phyloP scores from a whole-genome alignment of 2,113 vertebrate species.

The Trogon melanurus region DNA sequence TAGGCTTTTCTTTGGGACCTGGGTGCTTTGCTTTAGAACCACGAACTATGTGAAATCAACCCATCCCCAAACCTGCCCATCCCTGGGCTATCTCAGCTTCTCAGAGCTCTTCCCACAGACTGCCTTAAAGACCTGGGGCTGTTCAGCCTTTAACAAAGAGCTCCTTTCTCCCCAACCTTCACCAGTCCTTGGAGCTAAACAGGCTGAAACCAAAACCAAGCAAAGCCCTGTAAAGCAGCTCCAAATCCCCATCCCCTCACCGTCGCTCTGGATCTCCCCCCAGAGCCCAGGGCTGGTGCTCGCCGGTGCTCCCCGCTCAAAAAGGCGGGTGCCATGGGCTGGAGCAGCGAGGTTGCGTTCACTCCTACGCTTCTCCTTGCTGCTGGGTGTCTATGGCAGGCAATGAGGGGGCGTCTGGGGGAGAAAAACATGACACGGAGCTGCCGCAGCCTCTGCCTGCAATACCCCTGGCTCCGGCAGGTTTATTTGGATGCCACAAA shows the following conservation, averaged over 20 bases:
- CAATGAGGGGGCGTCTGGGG: not conserved
- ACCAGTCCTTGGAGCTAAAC: slow-evolving; percentile 22
- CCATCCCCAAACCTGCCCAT: not conserved
- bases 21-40: not conserved
- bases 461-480: not conserved
- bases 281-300: not conserved
- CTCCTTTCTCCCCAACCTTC: slow-evolving; percentile 47
- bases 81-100: slow-evolving; percentile 52
- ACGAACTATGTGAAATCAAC: not conserved
- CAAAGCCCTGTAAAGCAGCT: slow-evolving; percentile 37
- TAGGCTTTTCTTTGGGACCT: not conserved
- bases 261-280: not conserved
- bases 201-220: slow-evolving; percentile 55
- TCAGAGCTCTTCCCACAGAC: not conserved
- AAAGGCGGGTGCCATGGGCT: not conserved
- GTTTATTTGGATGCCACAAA: not conserved
- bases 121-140: slow-evolving; percentile 39
- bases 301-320: fast-evolving
- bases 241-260: not conserved
- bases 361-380: not conserved
- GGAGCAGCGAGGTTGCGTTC: not conserved
- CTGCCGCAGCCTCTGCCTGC: not conserved
- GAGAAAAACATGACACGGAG: not conserved
- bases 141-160: slow-evolving; percentile 54
- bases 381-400: not conserved